Percentiles rank a stretch among this genome's conserved stretches.
These are phyloP conservation scores for Ashinkailepas kermadecensis DNA, from an alignment of 2,888 invertebrate species.

Conservation along the genomic window DNA sequence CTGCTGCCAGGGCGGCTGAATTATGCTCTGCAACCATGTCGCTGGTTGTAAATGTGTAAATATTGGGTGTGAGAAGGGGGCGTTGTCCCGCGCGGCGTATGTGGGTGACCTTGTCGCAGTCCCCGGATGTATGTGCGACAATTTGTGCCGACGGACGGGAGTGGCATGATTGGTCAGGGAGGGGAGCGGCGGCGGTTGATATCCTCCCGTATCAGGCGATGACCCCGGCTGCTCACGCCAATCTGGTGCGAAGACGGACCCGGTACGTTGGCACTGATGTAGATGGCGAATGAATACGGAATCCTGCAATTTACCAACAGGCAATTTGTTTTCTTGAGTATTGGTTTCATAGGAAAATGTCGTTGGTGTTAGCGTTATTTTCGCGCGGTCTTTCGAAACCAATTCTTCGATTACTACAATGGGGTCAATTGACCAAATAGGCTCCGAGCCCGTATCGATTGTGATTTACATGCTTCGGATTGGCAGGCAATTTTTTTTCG, in stretches of 20 bases:
- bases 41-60: neutral
- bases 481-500: too few species aligned
- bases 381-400: too few species aligned
- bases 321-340: too few species aligned
- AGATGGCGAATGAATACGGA: neutral
- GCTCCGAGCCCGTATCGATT: too few species aligned
- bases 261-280: neutral
- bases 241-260: neutral
- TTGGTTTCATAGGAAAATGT: too few species aligned
- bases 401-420: too few species aligned
- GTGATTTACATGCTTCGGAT: too few species aligned
- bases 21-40: too few species aligned
- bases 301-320: too few species aligned
- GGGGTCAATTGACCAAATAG: too few species aligned
- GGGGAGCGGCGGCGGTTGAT: neutral
- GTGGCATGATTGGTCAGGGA: neutral
- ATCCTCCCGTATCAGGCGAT: neutral
- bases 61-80: neutral
- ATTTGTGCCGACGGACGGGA: neutral
- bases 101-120: neutral
- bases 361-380: too few species aligned
- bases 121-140: neutral
- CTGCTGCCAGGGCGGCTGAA: neutral
- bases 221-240: neutral
- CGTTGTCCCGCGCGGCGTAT: neutral